phyloP scores from a whole-genome alignment of 2,888 invertebrate species.

The Venusia cambrica region DNA sequence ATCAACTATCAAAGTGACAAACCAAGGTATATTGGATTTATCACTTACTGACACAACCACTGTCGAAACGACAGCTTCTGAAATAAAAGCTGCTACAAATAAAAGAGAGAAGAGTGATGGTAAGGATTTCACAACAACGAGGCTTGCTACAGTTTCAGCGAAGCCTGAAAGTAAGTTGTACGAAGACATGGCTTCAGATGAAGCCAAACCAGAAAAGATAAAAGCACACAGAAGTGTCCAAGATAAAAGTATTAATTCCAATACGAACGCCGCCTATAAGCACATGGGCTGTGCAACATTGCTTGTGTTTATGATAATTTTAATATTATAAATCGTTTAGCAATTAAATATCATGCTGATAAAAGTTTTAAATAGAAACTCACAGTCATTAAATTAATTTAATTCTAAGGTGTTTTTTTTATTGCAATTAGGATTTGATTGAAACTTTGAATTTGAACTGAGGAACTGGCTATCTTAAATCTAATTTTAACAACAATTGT shows the following conservation, averaged over 20 bases:
- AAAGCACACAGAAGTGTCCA: slow-evolving; percentile 58
- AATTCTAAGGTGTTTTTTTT: slow-evolving; percentile 46
- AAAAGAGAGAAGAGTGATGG: slow-evolving; percentile 28
- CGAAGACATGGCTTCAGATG: slow-evolving; percentile 68
- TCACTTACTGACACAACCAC: slow-evolving; percentile 27
- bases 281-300: slow-evolving; percentile 37
- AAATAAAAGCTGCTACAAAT: slow-evolving; percentile 20
- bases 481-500: too few relatives aligned
- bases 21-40: slow-evolving; percentile 34
- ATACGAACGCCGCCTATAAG: slow-evolving; percentile 38
- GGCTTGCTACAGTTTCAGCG: slow-evolving; percentile 66
- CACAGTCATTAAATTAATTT: slow-evolving; percentile 71
- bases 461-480: too few relatives aligned
- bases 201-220: slow-evolving; percentile 62
- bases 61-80: slow-evolving; percentile 19
- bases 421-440: too few relatives aligned
- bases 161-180: slow-evolving; percentile 55
- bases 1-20: slow-evolving; percentile 20
- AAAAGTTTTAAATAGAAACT: slow-evolving; percentile 44
- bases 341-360: slow-evolving; percentile 39
- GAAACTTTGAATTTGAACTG: too few relatives aligned
- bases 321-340: slow-evolving; percentile 44
- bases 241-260: slow-evolving; percentile 35
- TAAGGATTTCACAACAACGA: slow-evolving; percentile 54
- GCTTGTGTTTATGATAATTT: slow-evolving; percentile 37